These are phyloP conservation scores for Puma concolor DNA, from an alignment of 2,113 vertebrate genomes.

Conservation along the genomic window DNA sequence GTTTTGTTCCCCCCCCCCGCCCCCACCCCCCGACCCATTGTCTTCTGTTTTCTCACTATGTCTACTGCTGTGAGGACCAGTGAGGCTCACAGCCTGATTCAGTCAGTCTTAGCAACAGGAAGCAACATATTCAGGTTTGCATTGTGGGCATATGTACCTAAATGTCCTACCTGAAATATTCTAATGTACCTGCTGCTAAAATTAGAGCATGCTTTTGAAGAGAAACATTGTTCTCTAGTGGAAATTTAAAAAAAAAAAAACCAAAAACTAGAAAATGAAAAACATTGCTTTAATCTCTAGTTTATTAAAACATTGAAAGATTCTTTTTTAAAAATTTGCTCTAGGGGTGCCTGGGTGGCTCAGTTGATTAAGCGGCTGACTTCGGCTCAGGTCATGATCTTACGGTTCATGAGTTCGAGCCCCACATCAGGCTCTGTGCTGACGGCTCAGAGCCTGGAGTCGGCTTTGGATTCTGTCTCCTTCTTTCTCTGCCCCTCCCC, in stretches of 20 bases:
- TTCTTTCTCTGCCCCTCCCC: too few species aligned
- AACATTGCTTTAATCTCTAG: conserved; percentile 13
- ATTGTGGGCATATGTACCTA: conserved; percentile 3
- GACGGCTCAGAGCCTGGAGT: too few species aligned
- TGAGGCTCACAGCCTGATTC: conserved; percentile 30
- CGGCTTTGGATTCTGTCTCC: too few species aligned
- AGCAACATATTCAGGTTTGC: conserved; percentile 30
- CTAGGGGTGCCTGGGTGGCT: too few species aligned
- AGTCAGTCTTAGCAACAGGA: conserved; percentile 37
- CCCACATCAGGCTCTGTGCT: too few species aligned
- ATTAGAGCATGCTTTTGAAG: conserved; percentile 53
- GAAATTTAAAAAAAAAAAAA: background rate
- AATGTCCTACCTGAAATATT: conserved; percentile 57
- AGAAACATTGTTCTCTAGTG: background rate
- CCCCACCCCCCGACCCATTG: background rate
- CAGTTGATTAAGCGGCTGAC: too few species aligned
- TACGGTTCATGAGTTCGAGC: too few species aligned
- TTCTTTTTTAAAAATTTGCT: background rate
- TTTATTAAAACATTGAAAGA: background rate
- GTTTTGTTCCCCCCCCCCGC: background rate
- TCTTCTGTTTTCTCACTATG: conserved; percentile 48
- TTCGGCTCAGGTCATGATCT: too few species aligned
- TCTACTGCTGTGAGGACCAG: conserved; percentile 51
- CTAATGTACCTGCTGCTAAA: conserved; percentile 60
- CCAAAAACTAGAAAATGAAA: background rate